A percentile compares a stretch with the other conserved stretches of the same genome.
Evolutionary conservation across 1,140 invertebrate genomes (phyloP).

Genomic region (Eufriesea mexicana): DNA sequence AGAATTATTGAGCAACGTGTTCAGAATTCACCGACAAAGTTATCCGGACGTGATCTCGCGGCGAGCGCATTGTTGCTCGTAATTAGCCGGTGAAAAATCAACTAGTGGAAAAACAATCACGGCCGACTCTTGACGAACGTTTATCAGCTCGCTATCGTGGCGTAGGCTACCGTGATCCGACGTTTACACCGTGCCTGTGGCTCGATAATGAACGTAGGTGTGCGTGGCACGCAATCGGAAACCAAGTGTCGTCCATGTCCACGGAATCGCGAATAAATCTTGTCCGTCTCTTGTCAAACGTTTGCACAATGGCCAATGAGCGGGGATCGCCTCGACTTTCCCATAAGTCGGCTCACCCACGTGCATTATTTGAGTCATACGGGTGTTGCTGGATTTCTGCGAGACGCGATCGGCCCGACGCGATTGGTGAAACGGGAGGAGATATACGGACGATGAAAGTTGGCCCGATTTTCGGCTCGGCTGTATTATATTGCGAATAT

Average conservation of each 20-base stretch:
- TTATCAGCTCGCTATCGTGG: background rate
- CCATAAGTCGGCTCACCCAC: slow-evolving; percentile 54
- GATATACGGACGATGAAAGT: too few species aligned
- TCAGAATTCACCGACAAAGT: slow-evolving; percentile 12
- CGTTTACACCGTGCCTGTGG: background rate
- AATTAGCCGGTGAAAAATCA: slow-evolving; percentile 34
- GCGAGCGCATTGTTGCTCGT: slow-evolving; percentile 22
- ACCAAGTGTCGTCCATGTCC: slow-evolving; percentile 47
- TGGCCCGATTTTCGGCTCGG: too few species aligned
- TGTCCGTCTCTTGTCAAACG: slow-evolving; percentile 46
- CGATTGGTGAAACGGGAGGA: background rate
- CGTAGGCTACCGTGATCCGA: background rate
- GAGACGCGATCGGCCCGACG: slow-evolving; percentile 45
- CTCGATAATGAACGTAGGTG: slow-evolving; percentile 37
- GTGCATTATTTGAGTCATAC: slow-evolving; percentile 39
- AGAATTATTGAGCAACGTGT: slow-evolving; percentile 23
- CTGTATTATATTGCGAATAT: too few species aligned
- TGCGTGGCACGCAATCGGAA: slow-evolving; percentile 36
- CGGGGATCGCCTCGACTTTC: slow-evolving; percentile 51
- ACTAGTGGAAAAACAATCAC: background rate
- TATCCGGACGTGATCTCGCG: slow-evolving; percentile 20
- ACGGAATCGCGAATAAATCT: slow-evolving; percentile 61
- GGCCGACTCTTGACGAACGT: background rate
- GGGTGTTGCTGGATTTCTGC: slow-evolving; percentile 15
- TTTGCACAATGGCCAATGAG: slow-evolving; percentile 51